phyloP scores from a whole-genome alignment of 1,140 invertebrate genomes.

The Scaptomyza pallida region DNA sequence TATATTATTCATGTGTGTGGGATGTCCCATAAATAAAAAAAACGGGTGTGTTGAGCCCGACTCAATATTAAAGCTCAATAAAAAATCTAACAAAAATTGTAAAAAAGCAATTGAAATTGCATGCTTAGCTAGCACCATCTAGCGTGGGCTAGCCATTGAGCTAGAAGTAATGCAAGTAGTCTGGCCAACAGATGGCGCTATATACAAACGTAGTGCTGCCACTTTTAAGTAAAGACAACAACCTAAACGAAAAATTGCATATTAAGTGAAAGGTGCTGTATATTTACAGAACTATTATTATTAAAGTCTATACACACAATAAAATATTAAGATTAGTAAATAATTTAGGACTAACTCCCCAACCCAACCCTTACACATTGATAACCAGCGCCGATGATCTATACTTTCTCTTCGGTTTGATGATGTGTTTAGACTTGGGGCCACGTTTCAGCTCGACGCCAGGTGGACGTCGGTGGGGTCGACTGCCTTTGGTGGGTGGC shows the following conservation, averaged over 20 bases:
- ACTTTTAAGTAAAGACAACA: constrained; percentile 15
- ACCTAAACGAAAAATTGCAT: not conserved
- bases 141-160: not conserved
- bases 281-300: constrained; percentile 50
- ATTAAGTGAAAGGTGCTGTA: constrained; percentile 17
- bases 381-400: constrained; percentile 74
- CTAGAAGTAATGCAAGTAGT: no score
- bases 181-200: constrained; percentile 4
- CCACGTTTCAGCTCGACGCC: constrained; percentile 47
- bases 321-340: constrained; percentile 42
- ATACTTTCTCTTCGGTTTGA: constrained; percentile 69
- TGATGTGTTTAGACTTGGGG: constrained; percentile 54
- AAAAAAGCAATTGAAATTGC: not conserved
- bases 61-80: no score
- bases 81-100: not conserved
- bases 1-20: not conserved
- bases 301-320: constrained; percentile 35
- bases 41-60: no score
- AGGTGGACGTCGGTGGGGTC: constrained; percentile 51
- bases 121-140: constrained; percentile 5
- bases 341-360: constrained; percentile 22
- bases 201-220: not conserved
- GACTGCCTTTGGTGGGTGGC: constrained; percentile 39
- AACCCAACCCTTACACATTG: constrained; percentile 56
- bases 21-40: not conserved